Base-by-base conservation (phyloP, 2,797 vertebrate species). In the Huso huso region DNA sequence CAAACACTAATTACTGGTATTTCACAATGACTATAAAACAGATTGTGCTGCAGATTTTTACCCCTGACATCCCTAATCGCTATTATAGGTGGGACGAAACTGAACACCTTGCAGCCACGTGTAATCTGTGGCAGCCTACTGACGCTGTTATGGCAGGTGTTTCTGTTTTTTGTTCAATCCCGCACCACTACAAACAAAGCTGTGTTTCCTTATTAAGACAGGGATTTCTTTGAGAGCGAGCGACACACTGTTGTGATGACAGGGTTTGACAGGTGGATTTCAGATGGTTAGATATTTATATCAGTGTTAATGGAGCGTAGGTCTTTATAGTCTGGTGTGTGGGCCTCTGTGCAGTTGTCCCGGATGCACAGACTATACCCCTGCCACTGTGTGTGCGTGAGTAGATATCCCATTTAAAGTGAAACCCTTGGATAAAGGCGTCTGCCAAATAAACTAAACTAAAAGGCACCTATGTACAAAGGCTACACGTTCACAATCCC, bases 201-300 rank as follows among this genome's bases (percentile, higher is more conserved):
- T 4, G 3, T 5, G 37, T 15, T 58, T 66, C 53, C 48, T 59
- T 52, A 66, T 49, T 49, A 58, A 18, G 53, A 58, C 3, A 6
- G 37, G 8, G 13, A 48, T 15, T 53, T 65, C n/a, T 55, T 15
- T 51, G n/a, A 37, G 37, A 37, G 1, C 37, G 37, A 37, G 37
- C 1, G 37, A 37, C 37, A 37, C 37, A 37, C 37, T 53, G 64
- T 18, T 11, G 48, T 50, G 10, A n/a, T 67, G 61, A 62, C 61
- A 62, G 13, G 61, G 13, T 58, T 12, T 10, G 7, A 8, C 37
- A 11, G 15, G 11, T 53, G 23, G 66, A 55, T 68, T 63, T 52
- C 66, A 48, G 13, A 48, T 23, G 62, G 66, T 13, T 49, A 63
- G 51, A 51, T 68, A 68, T 55, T 68, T 68, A 68, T 63, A 63